Evolutionary conservation across 2,888 invertebrate genomes (phyloP), one percentile per base, ranked within the genome.

Genomic region (Augochlorella aurata): DNA sequence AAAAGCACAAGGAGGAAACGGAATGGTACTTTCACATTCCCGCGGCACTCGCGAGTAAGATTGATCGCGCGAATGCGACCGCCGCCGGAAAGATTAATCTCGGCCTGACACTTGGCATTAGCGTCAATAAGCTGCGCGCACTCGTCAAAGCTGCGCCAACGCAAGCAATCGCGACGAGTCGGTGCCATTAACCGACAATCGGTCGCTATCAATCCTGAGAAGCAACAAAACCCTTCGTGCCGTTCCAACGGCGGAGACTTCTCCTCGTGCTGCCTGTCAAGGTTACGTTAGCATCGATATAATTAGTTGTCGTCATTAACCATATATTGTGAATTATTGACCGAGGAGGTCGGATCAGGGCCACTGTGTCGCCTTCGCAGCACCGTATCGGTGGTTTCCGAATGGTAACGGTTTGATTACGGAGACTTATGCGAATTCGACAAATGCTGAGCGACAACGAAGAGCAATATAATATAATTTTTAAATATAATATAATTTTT

Each of bases 21-120:
- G 44, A 79, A 80, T 67, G 71, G 58, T 49, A 45, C 76, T 50
- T 77, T 52, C 77, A 67, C 78, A 58, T 68, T 77, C 77, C 61
- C 67, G 49, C 29, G 21, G 52, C 68, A n/a, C 77, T 45, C 50
- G 69, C 61, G 45, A 54, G 79, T 18, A 80, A 74, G 81, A 81
- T 74, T 70, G 65, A 77, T 77, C 61, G 68, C 72, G 65, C 70
- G 76, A 68, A 73, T 66, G 79, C 61, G 81, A 80, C 74, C 74
- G 68, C 63, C 63, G 72, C 83, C 54, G 69, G 83, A 79, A 83
- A 83, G 83, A 78, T 83, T 83, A 79, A 83, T 83, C 83, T 83
- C 52, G 29, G 24, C 9, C 65, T 69, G 79, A 83, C 79, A 73
- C 75, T 70, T 52, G 75, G 29, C 75, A 66, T 83, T 79, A 75